Conservation (phyloP, 2,113 vertebrate species). For the Pyrgilauda ruficollis region DNA sequence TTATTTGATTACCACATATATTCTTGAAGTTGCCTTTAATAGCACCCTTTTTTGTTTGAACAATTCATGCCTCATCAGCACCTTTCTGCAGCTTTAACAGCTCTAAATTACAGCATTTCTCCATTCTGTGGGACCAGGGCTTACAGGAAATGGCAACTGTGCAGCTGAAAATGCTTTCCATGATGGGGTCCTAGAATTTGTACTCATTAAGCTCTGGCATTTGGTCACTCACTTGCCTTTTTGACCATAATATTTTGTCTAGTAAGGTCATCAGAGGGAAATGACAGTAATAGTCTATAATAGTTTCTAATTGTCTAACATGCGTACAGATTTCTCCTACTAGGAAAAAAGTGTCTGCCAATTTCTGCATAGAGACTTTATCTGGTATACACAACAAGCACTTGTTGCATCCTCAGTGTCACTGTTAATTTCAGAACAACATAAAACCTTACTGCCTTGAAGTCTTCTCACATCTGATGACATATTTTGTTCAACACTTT, state of each 20-base stretch:
- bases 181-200: neutral
- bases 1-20: neutral
- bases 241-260: neutral
- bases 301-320: neutral
- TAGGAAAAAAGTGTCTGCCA: neutral
- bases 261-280: neutral
- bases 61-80: neutral
- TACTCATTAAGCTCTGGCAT: neutral
- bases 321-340: neutral
- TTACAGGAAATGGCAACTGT: neutral
- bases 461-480: neutral
- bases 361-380: neutral
- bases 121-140: neutral
- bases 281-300: neutral
- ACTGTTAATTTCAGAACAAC: neutral
- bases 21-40: neutral
- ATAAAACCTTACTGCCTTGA: neutral
- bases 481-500: neutral
- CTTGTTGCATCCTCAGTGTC: neutral
- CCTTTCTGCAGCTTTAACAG: neutral
- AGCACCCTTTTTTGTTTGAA: neutral
- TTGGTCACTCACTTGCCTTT: neutral
- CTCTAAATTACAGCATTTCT: neutral
- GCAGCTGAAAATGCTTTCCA: neutral
- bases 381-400: neutral